Evolutionary conservation across 2,888 invertebrate species (phyloP), one percentile per base, ranked within the genome.

Genomic region (Tricholauxania praeusta): DNA sequence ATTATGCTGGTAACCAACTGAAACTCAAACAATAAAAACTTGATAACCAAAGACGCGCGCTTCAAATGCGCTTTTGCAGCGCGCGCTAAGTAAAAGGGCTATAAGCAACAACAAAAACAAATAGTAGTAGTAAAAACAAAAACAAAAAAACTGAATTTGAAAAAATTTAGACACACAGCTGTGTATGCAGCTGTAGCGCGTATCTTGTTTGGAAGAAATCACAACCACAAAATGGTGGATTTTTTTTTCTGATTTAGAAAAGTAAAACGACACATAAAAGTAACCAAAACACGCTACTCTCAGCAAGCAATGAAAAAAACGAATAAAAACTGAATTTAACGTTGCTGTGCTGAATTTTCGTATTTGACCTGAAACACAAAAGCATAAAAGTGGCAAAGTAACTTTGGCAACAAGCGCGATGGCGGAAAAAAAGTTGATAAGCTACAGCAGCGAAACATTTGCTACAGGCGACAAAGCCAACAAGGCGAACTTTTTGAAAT

Each of bases 161-260:
- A 39, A 39, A 39, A 39, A 39, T 10, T 10, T 39, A 39, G 10
- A 47, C 49, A n/a, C 59, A 57, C 59, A 59, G 68, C 59, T 59
- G 59, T 17, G 60, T 59, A 28, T 39, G 19, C 8, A 39, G 39
- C 39, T 39, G 39, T 39, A 39, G 39, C 39, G 39, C 10, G 5
- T 28, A 51, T 60, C 32, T 32, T 28, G 53, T 66, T n/a, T 32
- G 49, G 48, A 3, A 73, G 60, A 59, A 64, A 68, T 65, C 73
- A 60, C 55, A 64, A 39, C 69, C 73, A 74, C 72, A 75, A 74
- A 75, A 75, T 75, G 74, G 74, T 57, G 73, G 73, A 63, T 8
- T 63, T 12, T 17, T 57, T 57, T 47, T 63, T 28, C 28, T 10
- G 19, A 64, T 22, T 15, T 64, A 15, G n/a, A 19, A 49, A 64